Conservation (phyloP, 2,888 invertebrate genomes). For the Miltochrista miniata region DNA sequence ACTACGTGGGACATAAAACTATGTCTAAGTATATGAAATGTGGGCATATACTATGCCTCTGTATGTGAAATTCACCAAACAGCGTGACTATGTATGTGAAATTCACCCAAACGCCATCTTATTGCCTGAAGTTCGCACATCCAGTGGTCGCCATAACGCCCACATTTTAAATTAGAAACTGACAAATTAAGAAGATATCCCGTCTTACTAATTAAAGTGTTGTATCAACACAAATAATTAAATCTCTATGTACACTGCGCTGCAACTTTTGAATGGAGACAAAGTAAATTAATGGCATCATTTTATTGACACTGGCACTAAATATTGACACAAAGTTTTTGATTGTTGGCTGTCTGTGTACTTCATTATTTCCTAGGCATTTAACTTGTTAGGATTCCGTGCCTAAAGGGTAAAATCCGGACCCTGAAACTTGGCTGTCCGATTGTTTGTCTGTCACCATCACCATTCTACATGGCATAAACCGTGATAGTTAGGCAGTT, state of each 20-base stretch:
- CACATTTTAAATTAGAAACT: slow-evolving; percentile 59
- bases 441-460: too few species aligned
- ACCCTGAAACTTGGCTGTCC: too few species aligned
- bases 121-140: slow-evolving; percentile 13
- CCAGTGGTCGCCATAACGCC: slow-evolving; percentile 20
- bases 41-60: too few species aligned
- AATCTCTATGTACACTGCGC: slow-evolving; percentile 3
- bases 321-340: background rate
- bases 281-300: background rate
- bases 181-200: slow-evolving; percentile 53
- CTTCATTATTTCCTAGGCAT: too few species aligned
- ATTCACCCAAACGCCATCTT: background rate
- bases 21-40: too few species aligned
- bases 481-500: too few species aligned
- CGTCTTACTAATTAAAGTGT: slow-evolving; percentile 51
- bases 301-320: background rate
- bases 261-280: background rate
- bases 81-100: background rate
- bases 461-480: too few species aligned
- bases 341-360: background rate
- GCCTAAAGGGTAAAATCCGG: too few species aligned
- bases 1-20: too few species aligned
- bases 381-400: too few species aligned
- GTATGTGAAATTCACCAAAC: background rate
- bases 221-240: slow-evolving; percentile 21